Evolutionary conservation across 2,888 invertebrate species (phyloP).

Genomic region (Drosophila koepferae): DNA sequence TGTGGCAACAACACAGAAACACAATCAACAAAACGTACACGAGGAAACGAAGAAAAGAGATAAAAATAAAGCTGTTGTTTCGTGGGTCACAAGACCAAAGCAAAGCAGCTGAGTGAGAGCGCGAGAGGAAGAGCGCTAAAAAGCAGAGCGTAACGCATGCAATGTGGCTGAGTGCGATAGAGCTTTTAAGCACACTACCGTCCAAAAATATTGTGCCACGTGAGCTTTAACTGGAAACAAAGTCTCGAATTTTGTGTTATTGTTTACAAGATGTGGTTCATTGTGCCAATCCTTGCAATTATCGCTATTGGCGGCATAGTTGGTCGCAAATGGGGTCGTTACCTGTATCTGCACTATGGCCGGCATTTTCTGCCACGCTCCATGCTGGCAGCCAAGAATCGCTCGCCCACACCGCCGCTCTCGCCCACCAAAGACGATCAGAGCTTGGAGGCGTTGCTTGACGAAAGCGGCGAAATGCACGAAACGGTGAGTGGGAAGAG

Average conservation of each 20-base stretch:
- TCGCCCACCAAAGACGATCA: slow-evolving; percentile 82
- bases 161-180: slow-evolving; percentile 42
- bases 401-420: slow-evolving; percentile 84
- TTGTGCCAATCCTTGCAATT: slow-evolving; percentile 70
- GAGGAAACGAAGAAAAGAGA: slow-evolving; percentile 22
- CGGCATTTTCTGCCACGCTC: slow-evolving; percentile 82
- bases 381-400: slow-evolving; percentile 78
- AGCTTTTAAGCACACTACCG: slow-evolving; percentile 65
- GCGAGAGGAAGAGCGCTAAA: slow-evolving; percentile 6
- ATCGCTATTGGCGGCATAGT: slow-evolving; percentile 71
- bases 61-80: slow-evolving; percentile 44
- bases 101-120: slow-evolving; percentile 47
- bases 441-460: slow-evolving; percentile 82
- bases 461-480: slow-evolving; percentile 84
- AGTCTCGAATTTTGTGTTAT: slow-evolving; percentile 13
- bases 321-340: slow-evolving; percentile 83
- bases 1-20: slow-evolving; percentile 67
- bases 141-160: slow-evolving; percentile 30
- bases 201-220: slow-evolving; percentile 32
- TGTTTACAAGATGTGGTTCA: slow-evolving; percentile 81
- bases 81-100: slow-evolving; percentile 74
- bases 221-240: slow-evolving; percentile 39
- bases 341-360: slow-evolving; percentile 83
- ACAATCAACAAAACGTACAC: slow-evolving; percentile 35
- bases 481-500: slow-evolving; percentile 82